Base-by-base conservation (phyloP, 2,797 vertebrate genomes). In the Enteromius unitaeniatus region DNA sequence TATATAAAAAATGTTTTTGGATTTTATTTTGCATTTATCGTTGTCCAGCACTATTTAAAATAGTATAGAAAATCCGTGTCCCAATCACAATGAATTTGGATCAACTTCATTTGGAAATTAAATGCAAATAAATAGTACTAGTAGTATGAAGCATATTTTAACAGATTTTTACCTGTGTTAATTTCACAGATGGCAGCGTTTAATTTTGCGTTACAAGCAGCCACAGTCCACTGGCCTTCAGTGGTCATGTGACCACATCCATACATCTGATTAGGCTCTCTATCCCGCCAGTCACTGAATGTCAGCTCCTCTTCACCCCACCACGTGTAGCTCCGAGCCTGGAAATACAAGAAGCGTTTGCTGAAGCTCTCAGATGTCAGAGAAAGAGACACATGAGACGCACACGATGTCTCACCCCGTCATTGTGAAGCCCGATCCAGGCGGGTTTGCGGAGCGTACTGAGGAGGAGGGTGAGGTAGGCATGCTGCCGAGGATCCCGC, bases 241-340 rank as follows among this genome's bases (percentile, higher is more conserved):
- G 47, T 85, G 0, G 96, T 96, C 96, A 99, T 94, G 87, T 97
- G 97, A 92, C 95, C 94, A 15, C 98, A 99, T 78, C 97, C 97
- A 0, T 93, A 83, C 8, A 93, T 74, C 51, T 93, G 94, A 88
- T 94, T 95, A 34, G 97, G 97, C 89, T 97, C 95, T 58, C 94
- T 94, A 0, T 96, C 96, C 86, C 93, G 95, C 98, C 98, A 99
- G 93, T 96, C 96, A 77, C 92, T 90, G 45, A 96, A 99, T 28
- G 88, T 90, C 78, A 97, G 83, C 0, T 93, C 95, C 49, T 97
- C 95, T 83, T 96, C 94, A 0, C 95, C 94, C 83, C 98, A 78
- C 98, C 98, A 99, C 0, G 92, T 94, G 90, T 96, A 98, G 84
- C 92, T 91, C 79, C 94, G 91, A 17, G 95, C 96, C 98, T 99